Percentiles rank a stretch among this genome's conserved stretches.
phyloP scores from a whole-genome alignment of 2,113 vertebrate species.

The Odocoileus hemionus region DNA sequence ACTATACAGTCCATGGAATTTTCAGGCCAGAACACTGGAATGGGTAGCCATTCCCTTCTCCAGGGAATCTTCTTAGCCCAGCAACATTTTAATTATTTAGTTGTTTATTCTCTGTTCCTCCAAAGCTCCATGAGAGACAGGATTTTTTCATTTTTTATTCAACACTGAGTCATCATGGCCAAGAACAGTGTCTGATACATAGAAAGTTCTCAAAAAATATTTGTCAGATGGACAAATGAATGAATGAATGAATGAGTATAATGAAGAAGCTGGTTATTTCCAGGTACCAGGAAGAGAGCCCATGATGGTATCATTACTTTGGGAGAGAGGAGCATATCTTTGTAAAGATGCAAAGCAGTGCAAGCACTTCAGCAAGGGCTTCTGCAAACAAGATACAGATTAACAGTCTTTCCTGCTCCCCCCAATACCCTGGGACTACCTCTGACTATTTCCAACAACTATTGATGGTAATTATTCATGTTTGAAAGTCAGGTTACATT shows the following conservation, averaged over 20 bases:
- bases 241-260: neutral
- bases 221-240: neutral
- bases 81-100: neutral
- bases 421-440: neutral
- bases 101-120: neutral
- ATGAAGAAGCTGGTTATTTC: neutral
- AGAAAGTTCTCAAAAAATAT: neutral
- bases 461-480: neutral
- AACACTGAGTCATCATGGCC: neutral
- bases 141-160: neutral
- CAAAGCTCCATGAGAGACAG: neutral
- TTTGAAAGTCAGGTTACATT: neutral
- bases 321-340: neutral
- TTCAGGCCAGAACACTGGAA: neutral
- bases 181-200: neutral
- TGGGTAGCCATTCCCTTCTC: neutral
- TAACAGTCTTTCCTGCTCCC: neutral
- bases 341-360: neutral
- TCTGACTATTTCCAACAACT: neutral
- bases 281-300: neutral
- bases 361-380: neutral
- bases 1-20: neutral
- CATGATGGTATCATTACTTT: neutral
- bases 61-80: neutral
- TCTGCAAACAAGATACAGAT: neutral